Evolutionary conservation across 2,888 invertebrate species (phyloP).

Genomic region (Phalera bucephala): DNA sequence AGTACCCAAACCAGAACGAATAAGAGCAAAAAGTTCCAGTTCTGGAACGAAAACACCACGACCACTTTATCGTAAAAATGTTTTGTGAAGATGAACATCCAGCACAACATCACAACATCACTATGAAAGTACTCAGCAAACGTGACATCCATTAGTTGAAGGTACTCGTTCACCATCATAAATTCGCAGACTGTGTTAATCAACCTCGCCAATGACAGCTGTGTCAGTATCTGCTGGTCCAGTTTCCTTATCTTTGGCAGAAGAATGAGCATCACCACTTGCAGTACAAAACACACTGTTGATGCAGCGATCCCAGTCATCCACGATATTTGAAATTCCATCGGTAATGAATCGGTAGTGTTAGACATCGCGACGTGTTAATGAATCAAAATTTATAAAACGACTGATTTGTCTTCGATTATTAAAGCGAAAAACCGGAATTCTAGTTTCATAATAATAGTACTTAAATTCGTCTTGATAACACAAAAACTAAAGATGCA

Average conservation of each 20-base stretch:
- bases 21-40: constrained; percentile 30
- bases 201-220: constrained; percentile 51
- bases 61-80: constrained; percentile 62
- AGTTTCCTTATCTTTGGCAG: constrained; percentile 47
- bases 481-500: too few relatives aligned
- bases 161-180: constrained; percentile 11
- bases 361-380: background rate
- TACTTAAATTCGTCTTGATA: too few relatives aligned
- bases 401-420: too few relatives aligned
- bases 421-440: too few relatives aligned
- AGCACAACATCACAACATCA: constrained; percentile 49
- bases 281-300: constrained; percentile 36
- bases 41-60: constrained; percentile 42
- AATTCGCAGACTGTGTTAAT: constrained; percentile 48
- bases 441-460: too few relatives aligned
- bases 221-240: constrained; percentile 54
- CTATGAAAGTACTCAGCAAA: constrained; percentile 45
- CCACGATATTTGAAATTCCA: constrained; percentile 29
- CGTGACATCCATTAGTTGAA: constrained; percentile 12
- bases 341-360: background rate
- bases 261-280: constrained; percentile 36
- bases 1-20: constrained; percentile 42
- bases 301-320: constrained; percentile 46
- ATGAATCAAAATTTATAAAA: too few relatives aligned
- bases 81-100: constrained; percentile 64